Conservation (phyloP, 2,113 vertebrate species). For the Tragelaphus buxtoni region DNA sequence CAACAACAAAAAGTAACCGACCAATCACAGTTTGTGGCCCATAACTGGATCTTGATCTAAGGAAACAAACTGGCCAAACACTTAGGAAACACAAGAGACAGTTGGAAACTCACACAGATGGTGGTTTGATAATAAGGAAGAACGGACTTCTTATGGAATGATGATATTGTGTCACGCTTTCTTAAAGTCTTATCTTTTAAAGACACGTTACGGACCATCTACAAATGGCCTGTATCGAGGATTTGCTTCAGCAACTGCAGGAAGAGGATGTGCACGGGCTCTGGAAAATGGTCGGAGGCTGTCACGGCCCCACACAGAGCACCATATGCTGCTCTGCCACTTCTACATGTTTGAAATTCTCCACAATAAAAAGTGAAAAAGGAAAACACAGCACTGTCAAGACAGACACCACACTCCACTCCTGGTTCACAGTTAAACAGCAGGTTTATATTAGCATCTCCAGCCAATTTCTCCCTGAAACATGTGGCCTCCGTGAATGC, state of each 20-base stretch:
- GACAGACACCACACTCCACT: background rate
- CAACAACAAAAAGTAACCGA: background rate
- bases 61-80: background rate
- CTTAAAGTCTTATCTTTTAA: background rate
- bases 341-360: background rate
- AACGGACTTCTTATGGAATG: too few relatives aligned
- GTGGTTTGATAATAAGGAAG: too few relatives aligned
- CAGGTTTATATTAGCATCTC: background rate
- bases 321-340: too few relatives aligned
- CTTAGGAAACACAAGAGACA: background rate
- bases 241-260: background rate
- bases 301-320: rapidly evolving
- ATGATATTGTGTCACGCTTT: background rate
- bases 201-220: background rate
- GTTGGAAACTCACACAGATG: background rate
- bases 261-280: rapidly evolving
- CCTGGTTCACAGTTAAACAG: background rate
- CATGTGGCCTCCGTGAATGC: background rate
- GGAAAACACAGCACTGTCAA: background rate
- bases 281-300: background rate
- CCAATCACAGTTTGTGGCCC: too few relatives aligned
- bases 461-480: too few relatives aligned
- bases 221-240: background rate
- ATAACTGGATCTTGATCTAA: background rate
- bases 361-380: background rate